phyloP scores from a whole-genome alignment of 2,113 vertebrate species.

The Hipposideros armiger region DNA sequence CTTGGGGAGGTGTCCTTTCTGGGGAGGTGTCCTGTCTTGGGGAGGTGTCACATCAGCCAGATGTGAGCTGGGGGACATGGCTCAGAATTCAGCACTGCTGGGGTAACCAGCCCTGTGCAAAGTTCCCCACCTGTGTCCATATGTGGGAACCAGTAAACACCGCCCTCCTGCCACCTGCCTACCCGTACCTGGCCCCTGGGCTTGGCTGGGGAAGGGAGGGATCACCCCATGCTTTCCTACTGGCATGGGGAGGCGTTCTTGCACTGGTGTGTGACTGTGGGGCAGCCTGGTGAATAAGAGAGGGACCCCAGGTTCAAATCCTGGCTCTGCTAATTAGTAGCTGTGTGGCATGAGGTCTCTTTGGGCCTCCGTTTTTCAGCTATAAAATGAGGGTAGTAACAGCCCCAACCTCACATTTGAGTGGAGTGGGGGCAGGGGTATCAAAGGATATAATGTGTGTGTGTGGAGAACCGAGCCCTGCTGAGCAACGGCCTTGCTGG shows the following conservation, averaged over 20 bases:
- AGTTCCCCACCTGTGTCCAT: not conserved
- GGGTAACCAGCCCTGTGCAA: fast-evolving
- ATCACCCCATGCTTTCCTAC: fast-evolving
- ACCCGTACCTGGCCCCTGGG: not conserved
- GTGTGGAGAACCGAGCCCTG: not conserved
- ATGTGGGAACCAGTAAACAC: fast-evolving
- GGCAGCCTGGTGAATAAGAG: not conserved
- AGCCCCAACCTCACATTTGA: too few species aligned
- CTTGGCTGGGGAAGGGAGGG: not conserved
- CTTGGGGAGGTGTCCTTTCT: not conserved
- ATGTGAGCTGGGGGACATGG: not conserved
- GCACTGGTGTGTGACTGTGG: not conserved
- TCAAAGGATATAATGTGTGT: not conserved
- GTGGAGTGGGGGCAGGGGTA: not conserved
- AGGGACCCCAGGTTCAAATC: not conserved
- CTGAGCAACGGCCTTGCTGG: not conserved
- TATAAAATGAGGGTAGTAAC: not conserved
- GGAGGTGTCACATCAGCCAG: not conserved
- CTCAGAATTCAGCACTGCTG: not conserved
- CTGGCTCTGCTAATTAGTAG: not conserved
- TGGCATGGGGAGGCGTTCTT: not conserved
- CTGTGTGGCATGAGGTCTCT: not conserved
- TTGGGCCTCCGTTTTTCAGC: not conserved
- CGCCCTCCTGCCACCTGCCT: not conserved
- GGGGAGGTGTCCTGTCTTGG: not conserved